Evolutionary conservation across 2,113 vertebrate species (phyloP), one percentile per base, ranked within the genome.

Genomic region (Athene noctua): DNA sequence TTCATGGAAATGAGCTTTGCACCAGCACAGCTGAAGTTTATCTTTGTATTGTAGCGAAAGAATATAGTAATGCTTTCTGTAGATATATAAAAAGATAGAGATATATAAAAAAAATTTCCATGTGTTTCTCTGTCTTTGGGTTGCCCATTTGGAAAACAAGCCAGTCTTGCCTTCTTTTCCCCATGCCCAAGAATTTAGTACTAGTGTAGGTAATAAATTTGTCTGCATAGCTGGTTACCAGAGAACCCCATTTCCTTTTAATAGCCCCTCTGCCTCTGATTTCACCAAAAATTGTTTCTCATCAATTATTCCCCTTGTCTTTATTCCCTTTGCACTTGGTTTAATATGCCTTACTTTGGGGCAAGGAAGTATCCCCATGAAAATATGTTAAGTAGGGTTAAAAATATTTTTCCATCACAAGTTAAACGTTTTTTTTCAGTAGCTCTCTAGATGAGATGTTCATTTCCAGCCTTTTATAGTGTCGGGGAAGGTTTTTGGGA

Each of bases 11-110:
- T 94, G 47, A 94, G 58, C 62, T 96, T 84, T 95, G 80, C 70
- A 66, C 77, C 77, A 79, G 59, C n/a, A 46, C 42, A 52, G 44
- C 73, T 84, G 7, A 92, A 95, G 89, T 97, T 95, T 98, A 88
- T 66, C 88, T 77, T 93, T 61, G 80, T 74, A n/a, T 57, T 94
- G 80, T 68, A 87, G 70, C 11, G 57, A 20, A 80, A 75, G 32
- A 86, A 59, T 52, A 49, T 21, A 80, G 34, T 57, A 72, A 57
- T 87, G 20, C 29, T 92, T 97, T 92, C 29, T 66, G 15, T 70
- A 73, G n/a, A n/a, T n/a, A n/a, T n/a, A n/a, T n/a, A n/a, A n/a
- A n/a, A 85, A 94, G 47, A 63, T 7, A 51, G 3, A n/a, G 15
- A 22, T 11, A 38, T 2, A 27, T 5, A 44, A 55, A 10, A 54